Conservation (phyloP, 2,888 invertebrate species). For the Volucella inflata region DNA sequence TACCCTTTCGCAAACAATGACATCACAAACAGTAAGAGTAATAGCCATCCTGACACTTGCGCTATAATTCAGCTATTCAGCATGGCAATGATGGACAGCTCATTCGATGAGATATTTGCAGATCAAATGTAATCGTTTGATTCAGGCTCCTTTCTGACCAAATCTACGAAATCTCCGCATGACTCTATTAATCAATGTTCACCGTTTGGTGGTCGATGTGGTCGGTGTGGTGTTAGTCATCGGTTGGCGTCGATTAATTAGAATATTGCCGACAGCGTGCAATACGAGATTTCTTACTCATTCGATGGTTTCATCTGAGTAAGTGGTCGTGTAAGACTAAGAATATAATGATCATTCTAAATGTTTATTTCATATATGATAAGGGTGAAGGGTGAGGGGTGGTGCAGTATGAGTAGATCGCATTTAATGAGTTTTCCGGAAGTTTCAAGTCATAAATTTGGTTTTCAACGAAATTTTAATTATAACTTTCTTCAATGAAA, state of each 20-base stretch:
- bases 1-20: background rate
- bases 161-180: background rate
- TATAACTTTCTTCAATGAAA: too few species aligned
- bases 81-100: background rate
- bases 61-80: background rate
- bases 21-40: background rate
- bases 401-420: too few species aligned
- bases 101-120: background rate
- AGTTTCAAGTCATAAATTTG: too few species aligned
- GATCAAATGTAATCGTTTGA: too few species aligned
- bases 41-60: background rate
- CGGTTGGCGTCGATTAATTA: slow-evolving; percentile 12
- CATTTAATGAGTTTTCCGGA: too few species aligned
- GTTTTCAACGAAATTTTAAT: too few species aligned
- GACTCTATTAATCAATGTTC: slow-evolving; percentile 15
- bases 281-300: background rate
- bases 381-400: too few species aligned
- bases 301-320: too few species aligned
- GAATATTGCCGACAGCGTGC: slow-evolving; percentile 7
- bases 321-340: too few species aligned
- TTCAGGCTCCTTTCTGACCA: too few species aligned
- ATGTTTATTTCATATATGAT: too few species aligned
- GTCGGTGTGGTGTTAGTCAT: slow-evolving; percentile 9
- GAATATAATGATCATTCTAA: too few species aligned
- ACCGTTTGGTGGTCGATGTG: slow-evolving; percentile 2